Base-by-base conservation (phyloP, 2,888 invertebrate genomes). In the Tridacna crocea region DNA sequence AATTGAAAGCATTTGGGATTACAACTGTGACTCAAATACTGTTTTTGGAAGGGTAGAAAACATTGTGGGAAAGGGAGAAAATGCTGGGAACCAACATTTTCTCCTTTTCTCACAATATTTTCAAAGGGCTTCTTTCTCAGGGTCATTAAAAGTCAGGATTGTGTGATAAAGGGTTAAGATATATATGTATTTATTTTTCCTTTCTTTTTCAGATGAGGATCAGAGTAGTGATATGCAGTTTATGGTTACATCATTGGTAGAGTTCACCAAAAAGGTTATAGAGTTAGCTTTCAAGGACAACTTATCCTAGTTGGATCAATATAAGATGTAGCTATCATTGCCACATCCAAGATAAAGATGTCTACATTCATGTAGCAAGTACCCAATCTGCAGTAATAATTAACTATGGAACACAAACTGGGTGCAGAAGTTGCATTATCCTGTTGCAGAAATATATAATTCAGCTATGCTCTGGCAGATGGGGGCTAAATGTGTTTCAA, bases 201-300 rank as follows among this genome's bases (percentile, higher is more conserved):
- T 72, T 36, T 79, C 61, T 83, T 65, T 86, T 88, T 61, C 85
- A 92, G 93, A 92, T 79, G 93, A 92, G 77, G 91, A 88, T 17
- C 90, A 90, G 65, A 88, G 89, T 55, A 91, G 84, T 79, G 94
- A 94, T 68, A 87, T 94, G 84, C 92, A 89, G 79, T 91, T 88
- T 80, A 89, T 93, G 85, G 91, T 94, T n/a, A 91, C 93, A 70
- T 92, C 93, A 4, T 85, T 93, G 55, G 88, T 92, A 48, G 91
- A 92, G 72, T 92, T 93, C 77, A 91, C 91, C 13, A 93, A 93
- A 85, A 91, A 92, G 58, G 61, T 93, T 11, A 84, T 93, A 15
- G 84, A 89, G 15, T 58, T 93, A 60, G 91, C 91, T 0, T 92
- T 91, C 84, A 91, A 90, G 74, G 88, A 88, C 46, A 81, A 88